Base-by-base conservation (phyloP, 2,888 invertebrate species). In the Strigamia crassipes region DNA sequence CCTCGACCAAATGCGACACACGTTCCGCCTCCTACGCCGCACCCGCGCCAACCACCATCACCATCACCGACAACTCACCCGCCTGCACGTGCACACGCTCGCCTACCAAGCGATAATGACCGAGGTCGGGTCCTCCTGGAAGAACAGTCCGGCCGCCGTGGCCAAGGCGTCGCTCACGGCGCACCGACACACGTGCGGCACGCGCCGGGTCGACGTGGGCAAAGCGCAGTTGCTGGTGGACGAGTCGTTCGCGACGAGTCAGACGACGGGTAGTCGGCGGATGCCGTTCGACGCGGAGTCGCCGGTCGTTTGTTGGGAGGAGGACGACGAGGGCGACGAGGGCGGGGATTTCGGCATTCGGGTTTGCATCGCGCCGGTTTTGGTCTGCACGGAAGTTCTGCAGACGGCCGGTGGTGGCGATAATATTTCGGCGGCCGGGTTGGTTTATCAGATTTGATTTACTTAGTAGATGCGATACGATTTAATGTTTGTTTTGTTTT, bases 391-490 rank as follows among this genome's bases (percentile, higher is more conserved):
- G 0, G 91, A 93, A 85, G 94, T 94, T 0, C 91, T 92, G 83
- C 91, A 94, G 85, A 95, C 95, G 0, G 95, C 94, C 0, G 95
- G 95, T 0, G 95, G 94, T 12, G 95, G 95, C 0, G 95, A 95
- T 87, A 95, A 95, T 86, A 94, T 95, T 84, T 95, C 95, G 0
- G 94, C 94, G n/a, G 94, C 95, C 1, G 95, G 94, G n/a, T 88
- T 95, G 18, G 92, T 89, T 27, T 85, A 89, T 78, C 90, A 90
- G 84, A 86, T 89, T 18, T 81, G 61, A 61, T 15, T 21, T 34
- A 5, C 34, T 27, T 85, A 89, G 79, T 90, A 90, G 84, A 86
- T 89, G 4, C 51, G 61, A 27, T 15, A 13, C 15, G 8, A 9
- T 66, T 66, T 66, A n/a, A 15, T 66, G 73, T 78, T 79, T 61